phyloP scores from a whole-genome alignment of 2,113 vertebrate species.

The Onychostruthus taczanowskii region DNA sequence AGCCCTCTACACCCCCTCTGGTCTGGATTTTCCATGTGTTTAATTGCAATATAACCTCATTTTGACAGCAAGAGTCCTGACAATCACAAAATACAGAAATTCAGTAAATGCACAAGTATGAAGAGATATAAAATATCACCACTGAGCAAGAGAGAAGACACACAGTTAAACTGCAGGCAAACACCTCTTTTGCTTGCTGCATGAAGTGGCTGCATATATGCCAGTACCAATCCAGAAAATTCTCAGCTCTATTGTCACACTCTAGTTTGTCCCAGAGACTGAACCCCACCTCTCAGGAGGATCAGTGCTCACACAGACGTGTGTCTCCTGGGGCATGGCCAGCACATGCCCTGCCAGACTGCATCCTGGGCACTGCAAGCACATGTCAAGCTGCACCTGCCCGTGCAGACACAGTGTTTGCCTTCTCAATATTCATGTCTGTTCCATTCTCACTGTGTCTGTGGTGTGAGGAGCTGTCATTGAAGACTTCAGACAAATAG shows the following conservation, averaged over 20 bases:
- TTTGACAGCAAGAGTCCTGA: background rate
- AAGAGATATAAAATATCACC: background rate
- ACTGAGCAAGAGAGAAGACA: background rate
- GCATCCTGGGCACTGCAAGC: background rate
- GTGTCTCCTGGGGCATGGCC: background rate
- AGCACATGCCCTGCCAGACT: background rate
- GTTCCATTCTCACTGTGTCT: background rate
- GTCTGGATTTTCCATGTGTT: background rate
- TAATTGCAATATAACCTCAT: background rate
- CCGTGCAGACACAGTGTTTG: background rate
- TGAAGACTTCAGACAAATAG: background rate
- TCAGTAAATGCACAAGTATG: no score
- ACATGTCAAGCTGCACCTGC: background rate
- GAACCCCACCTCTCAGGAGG: background rate
- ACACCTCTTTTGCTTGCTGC: background rate
- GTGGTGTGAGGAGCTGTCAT: background rate
- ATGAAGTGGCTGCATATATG: background rate
- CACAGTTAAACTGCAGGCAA: background rate
- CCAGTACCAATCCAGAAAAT: background rate
- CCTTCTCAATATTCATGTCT: background rate
- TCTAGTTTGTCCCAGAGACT: background rate
- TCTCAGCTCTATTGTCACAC: background rate
- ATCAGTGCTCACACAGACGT: background rate
- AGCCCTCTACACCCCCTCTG: fast-evolving
- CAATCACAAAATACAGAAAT: background rate